Base-by-base conservation (phyloP, 2,888 invertebrate genomes). In the Cabera pusaria region DNA sequence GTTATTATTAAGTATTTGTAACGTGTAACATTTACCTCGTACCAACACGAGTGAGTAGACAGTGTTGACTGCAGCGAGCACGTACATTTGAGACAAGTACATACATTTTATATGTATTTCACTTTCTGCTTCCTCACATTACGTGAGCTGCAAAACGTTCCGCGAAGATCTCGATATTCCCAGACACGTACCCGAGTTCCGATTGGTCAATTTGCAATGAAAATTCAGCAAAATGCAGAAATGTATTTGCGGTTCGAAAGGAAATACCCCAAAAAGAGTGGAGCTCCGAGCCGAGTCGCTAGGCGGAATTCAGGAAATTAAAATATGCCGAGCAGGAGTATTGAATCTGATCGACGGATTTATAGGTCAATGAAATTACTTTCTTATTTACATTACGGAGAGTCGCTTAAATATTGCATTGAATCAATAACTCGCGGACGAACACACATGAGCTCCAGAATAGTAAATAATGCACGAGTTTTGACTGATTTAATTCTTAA, bases 151-250 rank as follows among this genome's bases (percentile, higher is more conserved):
- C 18, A 24, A 28, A 17, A 35, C 24, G 40, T 43, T 31, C 44
- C 32, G 37, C 29, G 17, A 35, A 36, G 11, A 12, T 35, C 25
- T 41, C 43, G 42, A 67, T 56, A 56, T 56, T 50, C 41, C 35
- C 28, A 20, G 20, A 29, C 50, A 54, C 52, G 53, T 44, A 9
- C 52, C 16, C 17, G 26, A 24, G 33, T 44, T 45, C 28, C 50
- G 46, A 52, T 44, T 53, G 59, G 44, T 46, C 51, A 55, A 57
- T 59, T 62, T 62, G 52, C 57, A 57, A 55, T 57, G 55, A 56
- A 56, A 57, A 56, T 61, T 50, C 40, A 38, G 35, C 21, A 31
- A 41, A 47, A 35, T 42, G 36, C 36, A 36, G 28, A 14, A 35
- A 50, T 44, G 34, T 44, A 36, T 50, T 40, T 27, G 50, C 37